Evolutionary conservation across 2,888 invertebrate species (phyloP), one percentile per base, ranked within the genome.

Genomic region (Glaucopsyche alexis): DNA sequence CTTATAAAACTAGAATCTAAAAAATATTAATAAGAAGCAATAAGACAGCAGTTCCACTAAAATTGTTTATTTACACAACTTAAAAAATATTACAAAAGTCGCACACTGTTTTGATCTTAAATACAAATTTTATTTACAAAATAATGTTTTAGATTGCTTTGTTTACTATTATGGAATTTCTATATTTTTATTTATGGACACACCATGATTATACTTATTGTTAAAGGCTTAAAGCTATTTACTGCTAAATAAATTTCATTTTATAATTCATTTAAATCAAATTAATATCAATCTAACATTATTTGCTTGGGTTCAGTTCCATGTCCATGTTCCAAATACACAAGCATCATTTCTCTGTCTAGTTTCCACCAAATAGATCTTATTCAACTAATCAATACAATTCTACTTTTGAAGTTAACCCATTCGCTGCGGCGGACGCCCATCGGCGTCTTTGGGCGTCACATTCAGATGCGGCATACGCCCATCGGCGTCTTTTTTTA

Each of bases 31-130:
- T 29, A 29, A 29, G 13, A 29, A 60, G 29, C 40, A 65, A 65
- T 42, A n/a, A 42, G 42, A n/a, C 42, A 66, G 14, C 14, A 66
- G 66, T 19, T 42, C n/a, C 42, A 42, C 5, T 66, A 42, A 42
- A n/a, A 42, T 66, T n/a, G 42, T 66, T 66, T 66, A 66, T 66
- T 66, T 66, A 66, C 40, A 40, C 16, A 16, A 42, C 16, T 4
- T 29, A 42, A n/a, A 65, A 42, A 38, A n/a, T 65, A 66, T 66
- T 40, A 42, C n/a, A 42, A 42, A 42, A 40, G 16, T 66, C 42
- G n/a, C 42, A 40, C 66, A 16, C n/a, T 42, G 13, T 6, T 13
- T 42, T n/a, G 40, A 42, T 66, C 40, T 66, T 66, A 16, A 4
- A 7, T 16, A 55, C 29, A n/a, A 66, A 16, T n/a, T 16, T 2